phyloP scores from a whole-genome alignment of 2,888 invertebrate genomes.

The Catocala nupta region DNA sequence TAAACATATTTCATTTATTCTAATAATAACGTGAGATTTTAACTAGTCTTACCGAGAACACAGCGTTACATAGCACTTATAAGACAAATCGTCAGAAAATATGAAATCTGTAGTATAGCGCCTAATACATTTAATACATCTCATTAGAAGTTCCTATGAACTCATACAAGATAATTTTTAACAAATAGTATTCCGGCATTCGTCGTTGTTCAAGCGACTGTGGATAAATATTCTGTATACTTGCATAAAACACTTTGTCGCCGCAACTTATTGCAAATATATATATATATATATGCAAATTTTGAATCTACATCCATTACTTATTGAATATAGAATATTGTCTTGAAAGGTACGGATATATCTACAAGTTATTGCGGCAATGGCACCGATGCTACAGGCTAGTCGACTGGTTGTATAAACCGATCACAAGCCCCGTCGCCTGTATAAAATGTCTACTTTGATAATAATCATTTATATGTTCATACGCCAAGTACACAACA shows the following conservation, averaged over 20 bases:
- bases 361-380: constrained; percentile 8
- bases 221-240: constrained; percentile 3
- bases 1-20: constrained; percentile 8
- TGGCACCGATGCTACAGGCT: constrained; percentile 9
- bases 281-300: constrained; percentile 19
- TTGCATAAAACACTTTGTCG: constrained; percentile 3
- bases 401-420: constrained; percentile 20
- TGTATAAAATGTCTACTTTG: constrained; percentile 12
- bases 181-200: background rate
- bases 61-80: too few species aligned
- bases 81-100: too few species aligned
- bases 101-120: too few species aligned
- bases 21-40: constrained; percentile 9
- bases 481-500: constrained; percentile 23
- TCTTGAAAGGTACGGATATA: constrained; percentile 4
- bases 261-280: constrained; percentile 18
- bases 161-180: background rate
- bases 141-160: too few species aligned
- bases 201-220: constrained; percentile 1
- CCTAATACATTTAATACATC: too few species aligned
- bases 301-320: constrained; percentile 23
- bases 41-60: background rate
- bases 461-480: constrained; percentile 20
- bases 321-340: constrained; percentile 8
- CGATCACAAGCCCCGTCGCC: constrained; percentile 22